A percentile compares a stretch with the other conserved stretches of the same genome.
These are phyloP conservation scores for Xiphorhynchus elegans DNA, from an alignment of 2,113 vertebrate species.

Conservation along the genomic window DNA sequence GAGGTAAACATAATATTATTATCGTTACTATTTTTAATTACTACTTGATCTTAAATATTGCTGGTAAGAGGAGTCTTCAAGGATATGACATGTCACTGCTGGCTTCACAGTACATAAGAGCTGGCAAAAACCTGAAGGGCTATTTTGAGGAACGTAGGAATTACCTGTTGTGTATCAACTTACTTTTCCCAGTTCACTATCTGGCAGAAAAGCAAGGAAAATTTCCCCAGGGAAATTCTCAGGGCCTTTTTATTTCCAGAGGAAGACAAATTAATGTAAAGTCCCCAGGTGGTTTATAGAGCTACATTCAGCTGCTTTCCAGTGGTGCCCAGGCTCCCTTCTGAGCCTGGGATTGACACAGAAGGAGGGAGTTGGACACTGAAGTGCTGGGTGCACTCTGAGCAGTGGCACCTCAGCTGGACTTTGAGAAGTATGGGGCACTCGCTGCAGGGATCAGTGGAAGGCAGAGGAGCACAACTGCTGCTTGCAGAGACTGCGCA, in stretches of 20 bases:
- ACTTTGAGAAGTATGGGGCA: not conserved
- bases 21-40: not conserved
- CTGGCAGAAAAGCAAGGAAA: not conserved
- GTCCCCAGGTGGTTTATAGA: not conserved
- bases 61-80: not conserved
- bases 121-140: not conserved
- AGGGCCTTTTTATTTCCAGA: not conserved
- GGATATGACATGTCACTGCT: not conserved
- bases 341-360: not conserved
- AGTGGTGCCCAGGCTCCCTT: accelerated
- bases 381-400: accelerated
- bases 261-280: not conserved
- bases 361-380: not conserved
- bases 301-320: not conserved
- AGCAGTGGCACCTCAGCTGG: not conserved
- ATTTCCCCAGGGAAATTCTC: not conserved
- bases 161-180: not conserved
- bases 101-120: not conserved
- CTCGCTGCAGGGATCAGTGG: not conserved
- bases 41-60: not conserved
- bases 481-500: not conserved
- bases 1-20: not conserved
- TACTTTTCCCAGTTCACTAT: not conserved
- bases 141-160: not conserved
- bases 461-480: not conserved